Evolutionary conservation across 1,140 invertebrate species (phyloP).

Genomic region (Drosophila seguyi): DNA sequence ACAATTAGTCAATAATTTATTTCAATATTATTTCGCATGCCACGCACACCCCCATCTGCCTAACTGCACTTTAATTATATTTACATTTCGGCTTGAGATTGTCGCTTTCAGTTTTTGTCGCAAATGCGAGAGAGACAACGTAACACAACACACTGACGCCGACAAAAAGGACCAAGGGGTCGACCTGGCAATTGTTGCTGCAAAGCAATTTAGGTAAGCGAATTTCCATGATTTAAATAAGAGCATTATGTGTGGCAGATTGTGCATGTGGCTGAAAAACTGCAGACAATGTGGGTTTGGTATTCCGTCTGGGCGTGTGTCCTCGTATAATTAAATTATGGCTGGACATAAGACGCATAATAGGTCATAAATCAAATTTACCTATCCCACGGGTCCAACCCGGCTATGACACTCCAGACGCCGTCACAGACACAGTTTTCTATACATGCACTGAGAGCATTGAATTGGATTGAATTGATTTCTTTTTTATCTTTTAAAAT

Average conservation of each 20-base stretch:
- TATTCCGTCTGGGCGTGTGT: slow-evolving; percentile 56
- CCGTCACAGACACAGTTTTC: slow-evolving; percentile 46
- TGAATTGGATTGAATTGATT: not conserved
- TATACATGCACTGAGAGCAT: not conserved
- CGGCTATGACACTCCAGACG: slow-evolving; percentile 40
- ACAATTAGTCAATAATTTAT: slow-evolving; percentile 84
- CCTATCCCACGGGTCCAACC: slow-evolving; percentile 70
- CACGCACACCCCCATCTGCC: slow-evolving; percentile 49
- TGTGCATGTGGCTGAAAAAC: slow-evolving; percentile 51
- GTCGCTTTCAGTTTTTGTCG: slow-evolving; percentile 58
- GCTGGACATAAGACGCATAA: slow-evolving; percentile 85
- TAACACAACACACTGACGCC: not conserved
- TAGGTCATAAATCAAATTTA: slow-evolving; percentile 85
- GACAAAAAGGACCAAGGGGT: slow-evolving; percentile 13
- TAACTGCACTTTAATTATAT: slow-evolving; percentile 82
- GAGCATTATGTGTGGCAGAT: slow-evolving; percentile 58
- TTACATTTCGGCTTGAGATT: slow-evolving; percentile 63
- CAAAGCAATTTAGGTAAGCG: slow-evolving; percentile 80
- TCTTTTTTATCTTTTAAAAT: not conserved
- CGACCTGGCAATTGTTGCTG: slow-evolving; percentile 67
- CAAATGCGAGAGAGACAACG: slow-evolving; percentile 22
- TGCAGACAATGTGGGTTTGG: slow-evolving; percentile 35
- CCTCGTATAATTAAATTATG: slow-evolving; percentile 84
- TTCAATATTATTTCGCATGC: slow-evolving; percentile 81
- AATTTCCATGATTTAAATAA: slow-evolving; percentile 83